Percentiles rank a stretch among this genome's conserved stretches.
Evolutionary conservation across 2,888 invertebrate genomes (phyloP).

Genomic region (Megalurothrips usitatus): DNA sequence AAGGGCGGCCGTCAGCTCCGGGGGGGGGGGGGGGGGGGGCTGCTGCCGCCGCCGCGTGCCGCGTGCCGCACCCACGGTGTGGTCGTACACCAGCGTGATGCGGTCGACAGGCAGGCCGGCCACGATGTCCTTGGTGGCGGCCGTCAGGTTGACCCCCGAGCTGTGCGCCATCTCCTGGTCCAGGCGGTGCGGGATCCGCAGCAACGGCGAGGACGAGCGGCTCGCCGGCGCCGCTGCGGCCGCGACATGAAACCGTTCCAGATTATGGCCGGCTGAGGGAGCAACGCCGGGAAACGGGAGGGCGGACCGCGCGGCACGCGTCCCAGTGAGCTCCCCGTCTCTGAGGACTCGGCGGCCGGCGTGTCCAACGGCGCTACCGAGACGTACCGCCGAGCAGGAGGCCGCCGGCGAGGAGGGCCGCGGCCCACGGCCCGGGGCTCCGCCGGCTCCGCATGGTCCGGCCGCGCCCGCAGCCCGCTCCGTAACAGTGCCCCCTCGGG

Average conservation of each 20-base stretch:
- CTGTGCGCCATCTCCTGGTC: neutral
- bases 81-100: neutral
- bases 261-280: neutral
- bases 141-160: neutral
- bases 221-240: neutral
- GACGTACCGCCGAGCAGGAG: neutral
- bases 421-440: too few species aligned
- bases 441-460: too few species aligned
- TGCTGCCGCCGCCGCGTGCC: neutral
- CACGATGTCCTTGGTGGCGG: constrained; percentile 5
- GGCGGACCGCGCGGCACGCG: too few species aligned
- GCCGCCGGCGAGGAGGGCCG: neutral
- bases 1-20: neutral
- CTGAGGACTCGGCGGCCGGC: too few species aligned
- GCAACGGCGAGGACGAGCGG: neutral
- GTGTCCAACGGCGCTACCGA: too few species aligned
- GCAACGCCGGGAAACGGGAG: too few species aligned
- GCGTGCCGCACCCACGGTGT: neutral
- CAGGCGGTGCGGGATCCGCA: neutral
- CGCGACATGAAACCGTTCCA: neutral
- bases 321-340: too few species aligned
- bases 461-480: too few species aligned
- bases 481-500: too few species aligned
- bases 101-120: constrained; percentile 11
- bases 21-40: neutral